Conservation (phyloP, 1,140 invertebrate genomes). For the Heterodera carotae region DNA sequence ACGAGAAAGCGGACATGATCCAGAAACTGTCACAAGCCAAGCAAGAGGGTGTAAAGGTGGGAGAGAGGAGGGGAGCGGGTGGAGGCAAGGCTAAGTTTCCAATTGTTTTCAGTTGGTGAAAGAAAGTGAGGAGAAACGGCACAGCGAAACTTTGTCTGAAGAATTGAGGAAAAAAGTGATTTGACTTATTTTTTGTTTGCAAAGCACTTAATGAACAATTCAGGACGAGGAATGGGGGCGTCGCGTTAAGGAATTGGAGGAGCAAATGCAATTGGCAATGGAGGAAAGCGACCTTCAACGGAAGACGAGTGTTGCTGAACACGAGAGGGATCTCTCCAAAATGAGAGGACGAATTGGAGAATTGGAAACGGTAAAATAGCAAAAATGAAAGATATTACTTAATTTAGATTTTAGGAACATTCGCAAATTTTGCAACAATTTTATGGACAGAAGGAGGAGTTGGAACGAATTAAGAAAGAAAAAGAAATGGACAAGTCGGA, state of each 20-base stretch:
- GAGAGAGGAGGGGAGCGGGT: too few species aligned
- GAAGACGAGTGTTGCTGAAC: slow-evolving; percentile 30
- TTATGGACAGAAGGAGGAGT: slow-evolving; percentile 12
- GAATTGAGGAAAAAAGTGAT: slow-evolving; percentile 36
- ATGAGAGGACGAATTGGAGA: slow-evolving; percentile 31
- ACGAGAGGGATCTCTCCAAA: slow-evolving; percentile 14
- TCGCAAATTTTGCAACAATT: slow-evolving; percentile 9
- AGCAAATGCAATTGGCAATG: slow-evolving; percentile 44
- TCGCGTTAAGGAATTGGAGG: slow-evolving; percentile 35
- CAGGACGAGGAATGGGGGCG: slow-evolving; percentile 43
- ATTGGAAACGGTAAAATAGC: slow-evolving; percentile 11
- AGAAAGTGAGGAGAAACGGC: slow-evolving; percentile 56
- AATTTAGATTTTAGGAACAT: slow-evolving; percentile 13
- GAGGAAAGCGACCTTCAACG: slow-evolving; percentile 44
- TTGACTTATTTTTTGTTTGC: slow-evolving; percentile 15
- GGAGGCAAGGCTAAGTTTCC: not conserved
- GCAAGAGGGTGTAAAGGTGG: slow-evolving; percentile 59
- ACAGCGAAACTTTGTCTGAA: slow-evolving; percentile 31
- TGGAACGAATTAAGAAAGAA: not conserved
- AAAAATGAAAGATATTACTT: not conserved
- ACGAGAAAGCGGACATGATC: slow-evolving; percentile 61
- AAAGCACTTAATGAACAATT: slow-evolving; percentile 5
- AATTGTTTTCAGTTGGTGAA: slow-evolving; percentile 48
- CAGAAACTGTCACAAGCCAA: slow-evolving; percentile 61
- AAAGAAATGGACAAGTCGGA: not conserved